phyloP scores from a whole-genome alignment of 2,888 invertebrate genomes.

The Pogonocherus hispidulus region DNA sequence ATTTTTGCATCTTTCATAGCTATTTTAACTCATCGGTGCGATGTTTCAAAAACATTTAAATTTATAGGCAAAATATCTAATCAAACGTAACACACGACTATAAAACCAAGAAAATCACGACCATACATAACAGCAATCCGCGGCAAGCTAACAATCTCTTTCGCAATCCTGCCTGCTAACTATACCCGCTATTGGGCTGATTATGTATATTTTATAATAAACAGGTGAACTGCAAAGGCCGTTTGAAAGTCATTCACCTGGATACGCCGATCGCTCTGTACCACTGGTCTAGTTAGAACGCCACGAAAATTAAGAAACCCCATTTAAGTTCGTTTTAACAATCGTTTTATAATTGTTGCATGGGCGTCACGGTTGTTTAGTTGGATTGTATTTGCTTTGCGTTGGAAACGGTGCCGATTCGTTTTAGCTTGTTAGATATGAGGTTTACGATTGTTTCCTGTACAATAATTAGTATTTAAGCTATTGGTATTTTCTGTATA shows the following conservation, averaged over 20 bases:
- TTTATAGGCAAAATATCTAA: too few species aligned
- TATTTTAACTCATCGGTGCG: too few species aligned
- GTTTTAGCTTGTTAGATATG: background rate
- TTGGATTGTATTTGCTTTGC: constrained; percentile 2
- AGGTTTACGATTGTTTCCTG: background rate
- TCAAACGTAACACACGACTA: too few species aligned
- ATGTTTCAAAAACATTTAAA: too few species aligned
- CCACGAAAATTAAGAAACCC: constrained; percentile 17
- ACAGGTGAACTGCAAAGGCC: constrained; percentile 25
- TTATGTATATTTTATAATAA: constrained; percentile 3
- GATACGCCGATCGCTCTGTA: background rate
- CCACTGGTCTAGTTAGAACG: constrained; percentile 20
- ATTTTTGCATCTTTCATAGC: too few species aligned
- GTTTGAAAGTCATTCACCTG: constrained; percentile 32
- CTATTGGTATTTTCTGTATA: too few species aligned
- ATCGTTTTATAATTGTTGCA: constrained; percentile 7
- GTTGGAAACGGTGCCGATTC: background rate
- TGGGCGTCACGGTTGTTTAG: background rate
- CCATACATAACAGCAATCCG: background rate
- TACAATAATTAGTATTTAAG: background rate
- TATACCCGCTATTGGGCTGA: background rate
- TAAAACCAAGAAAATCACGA: background rate
- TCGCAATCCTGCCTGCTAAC: background rate
- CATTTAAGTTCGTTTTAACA: constrained; percentile 1
- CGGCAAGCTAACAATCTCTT: background rate